phyloP scores from a whole-genome alignment of 2,888 invertebrate genomes.

The Bombyx huttoni region DNA sequence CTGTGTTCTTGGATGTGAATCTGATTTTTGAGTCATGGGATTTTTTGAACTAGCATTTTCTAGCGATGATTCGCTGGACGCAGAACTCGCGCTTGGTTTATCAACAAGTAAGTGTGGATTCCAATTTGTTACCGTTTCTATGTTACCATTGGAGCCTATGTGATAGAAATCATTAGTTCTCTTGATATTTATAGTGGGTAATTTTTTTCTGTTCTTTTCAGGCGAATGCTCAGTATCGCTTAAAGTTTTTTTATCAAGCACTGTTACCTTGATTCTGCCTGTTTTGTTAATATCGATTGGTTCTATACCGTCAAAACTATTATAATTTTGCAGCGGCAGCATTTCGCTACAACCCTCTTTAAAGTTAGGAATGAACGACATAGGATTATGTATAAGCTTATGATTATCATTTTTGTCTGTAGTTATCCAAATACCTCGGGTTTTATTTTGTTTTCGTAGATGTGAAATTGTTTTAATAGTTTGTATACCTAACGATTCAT shows the following conservation, averaged over 20 bases:
- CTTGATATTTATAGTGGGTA: constrained; percentile 38
- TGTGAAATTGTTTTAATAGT: constrained; percentile 30
- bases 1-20: constrained; percentile 16
- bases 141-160: constrained; percentile 22
- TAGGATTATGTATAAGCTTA: constrained; percentile 49
- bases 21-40: constrained; percentile 8
- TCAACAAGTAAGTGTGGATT: not conserved
- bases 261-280: too few relatives aligned
- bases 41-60: not conserved
- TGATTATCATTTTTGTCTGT: constrained; percentile 49
- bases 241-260: not conserved
- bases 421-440: constrained; percentile 53
- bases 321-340: constrained; percentile 15
- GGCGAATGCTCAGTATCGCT: not conserved
- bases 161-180: constrained; percentile 45
- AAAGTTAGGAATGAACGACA: constrained; percentile 34
- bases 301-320: not conserved
- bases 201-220: not conserved
- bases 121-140: constrained; percentile 13
- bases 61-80: not conserved
- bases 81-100: not conserved
- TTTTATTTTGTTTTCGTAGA: constrained; percentile 20
- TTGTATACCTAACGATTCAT: constrained; percentile 51
- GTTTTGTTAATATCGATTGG: not conserved
- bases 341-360: constrained; percentile 10